Evolutionary conservation across 2,888 invertebrate species (phyloP), one percentile per base, ranked within the genome.

Genomic region (Linnaemya tessellans): DNA sequence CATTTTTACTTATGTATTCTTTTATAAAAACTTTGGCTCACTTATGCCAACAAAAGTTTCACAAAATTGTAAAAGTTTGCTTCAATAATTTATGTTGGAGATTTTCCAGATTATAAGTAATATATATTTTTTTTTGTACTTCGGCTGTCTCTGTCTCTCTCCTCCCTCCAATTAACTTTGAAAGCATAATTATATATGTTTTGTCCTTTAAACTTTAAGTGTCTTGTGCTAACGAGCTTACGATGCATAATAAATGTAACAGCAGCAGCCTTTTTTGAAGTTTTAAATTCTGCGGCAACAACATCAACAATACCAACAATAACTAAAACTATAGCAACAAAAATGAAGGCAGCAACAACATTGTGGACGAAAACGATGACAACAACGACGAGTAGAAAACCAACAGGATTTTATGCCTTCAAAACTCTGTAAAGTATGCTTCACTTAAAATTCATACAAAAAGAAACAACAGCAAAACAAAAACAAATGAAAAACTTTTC

Each of bases 241-340:
- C 87, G 68, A 81, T 86, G 84, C 84, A 82, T 88, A 88, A 88
- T 89, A 89, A 89, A 88, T 87, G 73, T 71, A 82, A 88, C 88
- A 88, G 88, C 89, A 88, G 86, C 87, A 88, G 84, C 84, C 83
- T 86, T 87, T 85, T 54, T 87, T 82, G 51, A 83, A 85, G 82
- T 82, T 85, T n/a, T 74, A 51, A 30, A 30, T 30, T 30, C 30
- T 30, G 2, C 5, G 30, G 30, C 30, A 30, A 30, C 15, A 62
- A 64, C 41, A 30, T 74, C 30, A 77, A 56, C 38, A 81, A 60
- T 22, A 25, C 56, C 56, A 65, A 70, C 46, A 79, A 56, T 13
- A 46, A 65, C 11, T 70, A 71, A 5, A 82, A 49, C 41, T 49
- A 65, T 18, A 58, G 30, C 60, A 58, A 49, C 64, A 81, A 80